Conservation (phyloP, 2,113 vertebrate genomes). For the Crotalus helleri region DNA sequence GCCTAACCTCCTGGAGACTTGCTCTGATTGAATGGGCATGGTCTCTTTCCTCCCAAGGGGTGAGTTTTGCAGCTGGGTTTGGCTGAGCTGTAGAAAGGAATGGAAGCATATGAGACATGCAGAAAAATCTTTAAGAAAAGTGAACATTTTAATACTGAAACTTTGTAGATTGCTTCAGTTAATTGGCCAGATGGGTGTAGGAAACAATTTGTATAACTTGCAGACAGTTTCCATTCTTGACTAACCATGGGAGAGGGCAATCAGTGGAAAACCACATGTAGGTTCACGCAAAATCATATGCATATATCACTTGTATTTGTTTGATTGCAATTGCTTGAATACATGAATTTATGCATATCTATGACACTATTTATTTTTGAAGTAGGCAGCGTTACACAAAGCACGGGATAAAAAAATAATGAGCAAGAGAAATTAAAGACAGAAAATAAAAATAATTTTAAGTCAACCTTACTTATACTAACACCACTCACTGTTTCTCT, state of each 20-base stretch:
- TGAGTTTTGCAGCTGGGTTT: constrained; percentile 23
- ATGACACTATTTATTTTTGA: neutral
- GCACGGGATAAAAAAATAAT: neutral
- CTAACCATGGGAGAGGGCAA: neutral
- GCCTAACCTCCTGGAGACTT: neutral
- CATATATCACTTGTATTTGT: neutral
- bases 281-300: neutral
- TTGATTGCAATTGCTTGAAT: neutral
- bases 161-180: neutral
- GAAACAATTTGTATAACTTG: neutral
- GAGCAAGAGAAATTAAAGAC: neutral
- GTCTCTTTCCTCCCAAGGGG: constrained; percentile 30
- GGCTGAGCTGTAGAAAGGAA: constrained; percentile 5
- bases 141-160: neutral
- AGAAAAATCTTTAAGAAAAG: constrained; percentile 15
- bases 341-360: neutral
- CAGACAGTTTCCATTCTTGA: neutral
- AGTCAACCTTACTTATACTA: neutral
- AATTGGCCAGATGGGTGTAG: fast-evolving
- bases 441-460: neutral
- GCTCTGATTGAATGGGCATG: neutral
- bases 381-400: neutral
- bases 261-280: neutral
- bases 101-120: constrained; percentile 42
- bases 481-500: neutral